Conservation (phyloP, 64 coral and sea anemone genomes). For the Orbicella faveolata region DNA sequence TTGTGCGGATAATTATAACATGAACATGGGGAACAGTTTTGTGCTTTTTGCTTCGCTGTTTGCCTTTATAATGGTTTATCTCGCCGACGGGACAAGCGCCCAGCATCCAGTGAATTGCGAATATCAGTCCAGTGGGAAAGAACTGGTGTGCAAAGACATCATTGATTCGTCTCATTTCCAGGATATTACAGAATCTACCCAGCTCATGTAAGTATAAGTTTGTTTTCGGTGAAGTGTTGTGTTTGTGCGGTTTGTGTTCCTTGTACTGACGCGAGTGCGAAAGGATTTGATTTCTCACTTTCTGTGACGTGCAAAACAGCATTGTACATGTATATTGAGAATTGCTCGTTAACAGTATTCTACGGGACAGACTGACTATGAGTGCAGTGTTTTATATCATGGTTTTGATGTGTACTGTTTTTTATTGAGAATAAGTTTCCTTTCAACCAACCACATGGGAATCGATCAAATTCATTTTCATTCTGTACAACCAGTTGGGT, state of each 20-base stretch:
- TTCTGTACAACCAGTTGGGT: too few species aligned
- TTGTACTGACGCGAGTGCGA: too few species aligned
- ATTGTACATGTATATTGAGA: too few species aligned
- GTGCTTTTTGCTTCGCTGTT: neutral
- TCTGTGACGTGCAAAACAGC: neutral
- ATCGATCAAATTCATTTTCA: too few species aligned
- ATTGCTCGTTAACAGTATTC: too few species aligned
- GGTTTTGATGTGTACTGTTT: too few species aligned
- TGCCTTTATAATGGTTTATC: neutral
- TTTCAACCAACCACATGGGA: too few species aligned
- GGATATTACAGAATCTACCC: slow-evolving; percentile 8
- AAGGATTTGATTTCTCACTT: neutral
- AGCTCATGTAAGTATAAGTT: slow-evolving; percentile 18
- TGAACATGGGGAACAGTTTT: neutral
- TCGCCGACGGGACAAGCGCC: neutral
- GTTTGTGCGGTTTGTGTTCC: neutral
- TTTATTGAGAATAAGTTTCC: too few species aligned
- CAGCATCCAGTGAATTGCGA: neutral
- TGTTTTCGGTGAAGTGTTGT: neutral
- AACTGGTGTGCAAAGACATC: slow-evolving; percentile 30
- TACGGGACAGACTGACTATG: too few species aligned
- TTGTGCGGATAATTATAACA: neutral
- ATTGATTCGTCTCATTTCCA: neutral
- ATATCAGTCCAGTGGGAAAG: neutral
- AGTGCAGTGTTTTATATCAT: too few species aligned